A percentile compares a stretch with the other conserved stretches of the same genome.
Conservation (phyloP, 2,888 invertebrate species). For the Eilema griseolum region DNA sequence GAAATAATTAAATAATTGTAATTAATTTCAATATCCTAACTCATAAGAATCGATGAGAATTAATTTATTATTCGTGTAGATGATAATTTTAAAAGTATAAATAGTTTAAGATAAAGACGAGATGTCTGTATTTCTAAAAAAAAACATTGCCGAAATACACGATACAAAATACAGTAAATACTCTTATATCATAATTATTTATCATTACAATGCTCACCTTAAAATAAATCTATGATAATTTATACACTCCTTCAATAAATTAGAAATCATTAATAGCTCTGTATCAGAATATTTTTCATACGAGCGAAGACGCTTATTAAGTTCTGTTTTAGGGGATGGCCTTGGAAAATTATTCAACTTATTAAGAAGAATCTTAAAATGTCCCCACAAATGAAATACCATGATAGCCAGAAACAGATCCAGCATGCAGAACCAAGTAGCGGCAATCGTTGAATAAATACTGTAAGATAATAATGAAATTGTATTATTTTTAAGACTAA, state of each 20-base stretch:
- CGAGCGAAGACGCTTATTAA: not conserved
- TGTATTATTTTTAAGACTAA: not conserved
- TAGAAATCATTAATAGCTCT: slow-evolving; percentile 27
- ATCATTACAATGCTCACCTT: slow-evolving; percentile 39
- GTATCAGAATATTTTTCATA: slow-evolving; percentile 30
- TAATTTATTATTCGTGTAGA: not conserved
- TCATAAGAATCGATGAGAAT: not conserved
- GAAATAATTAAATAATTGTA: slow-evolving; percentile 6
- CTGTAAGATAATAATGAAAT: slow-evolving; percentile 22
- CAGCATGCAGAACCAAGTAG: slow-evolving; percentile 34
- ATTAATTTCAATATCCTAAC: not conserved
- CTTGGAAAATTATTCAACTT: slow-evolving; percentile 38
- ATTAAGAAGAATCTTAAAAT: slow-evolving; percentile 44
- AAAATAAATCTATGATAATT: slow-evolving; percentile 39
- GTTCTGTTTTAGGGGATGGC: slow-evolving; percentile 18
- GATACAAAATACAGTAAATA: not conserved
- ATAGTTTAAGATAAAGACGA: too few relatives aligned
- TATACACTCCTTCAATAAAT: slow-evolving; percentile 34
- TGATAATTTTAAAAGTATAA: not conserved
- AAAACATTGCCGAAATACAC: too few relatives aligned
- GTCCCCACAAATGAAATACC: slow-evolving; percentile 49
- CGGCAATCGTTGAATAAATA: slow-evolving; percentile 16
- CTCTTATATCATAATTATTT: not conserved
- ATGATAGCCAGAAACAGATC: slow-evolving; percentile 42
- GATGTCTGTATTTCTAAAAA: too few relatives aligned